Base-by-base conservation (phyloP, 1,140 invertebrate genomes). In the Bombus waltoni region DNA sequence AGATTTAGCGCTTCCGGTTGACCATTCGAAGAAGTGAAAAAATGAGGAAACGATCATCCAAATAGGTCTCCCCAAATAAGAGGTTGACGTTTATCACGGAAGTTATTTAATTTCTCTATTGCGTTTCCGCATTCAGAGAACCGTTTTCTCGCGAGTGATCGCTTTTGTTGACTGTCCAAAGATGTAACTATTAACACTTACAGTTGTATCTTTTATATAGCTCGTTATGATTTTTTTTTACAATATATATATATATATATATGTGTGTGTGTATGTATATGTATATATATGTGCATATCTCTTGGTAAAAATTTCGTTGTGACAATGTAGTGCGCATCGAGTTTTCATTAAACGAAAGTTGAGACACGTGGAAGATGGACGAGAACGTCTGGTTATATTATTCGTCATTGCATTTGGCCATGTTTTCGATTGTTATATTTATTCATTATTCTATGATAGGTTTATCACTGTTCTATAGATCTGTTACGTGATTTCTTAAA, bases 91-190 rank as follows among this genome's bases (percentile, higher is more conserved):
- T 70, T 68, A 78, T n/a, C 18, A 25, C 22, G 22, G 70, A 44
- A 66, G 28, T 62, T 74, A 66, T 75, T 81, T 81, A n/a, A 81
- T 78, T 77, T 86, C 70, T 71, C 32, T 70, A 59, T 40, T 44
- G 40, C 38, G 38, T 57, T 62, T 62, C 9, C 32, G 42, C 53
- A 9, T 40, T 38, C 42, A 18, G 65, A 57, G 62, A 81, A 57
- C 10, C 53, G 70, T 42, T 78, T 66, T 72, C 73, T 62, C 53
- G 77, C 74, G 78, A 79, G 66, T 75, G 75, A 88, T 91, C 87
- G 91, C 78, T 92, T 91, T 92, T 89, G 89, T 93, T 93, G 87
- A 93, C 85, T 88, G 89, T 93, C 92, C 92, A 94, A 94, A 94
- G 92, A 94, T 93, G 91, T 94, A 92, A 91, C 90, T 93, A 90